Evolutionary conservation across 2,797 vertebrate genomes (phyloP), one percentile per base, ranked within the genome.

Genomic region (Fratercula arctica): DNA sequence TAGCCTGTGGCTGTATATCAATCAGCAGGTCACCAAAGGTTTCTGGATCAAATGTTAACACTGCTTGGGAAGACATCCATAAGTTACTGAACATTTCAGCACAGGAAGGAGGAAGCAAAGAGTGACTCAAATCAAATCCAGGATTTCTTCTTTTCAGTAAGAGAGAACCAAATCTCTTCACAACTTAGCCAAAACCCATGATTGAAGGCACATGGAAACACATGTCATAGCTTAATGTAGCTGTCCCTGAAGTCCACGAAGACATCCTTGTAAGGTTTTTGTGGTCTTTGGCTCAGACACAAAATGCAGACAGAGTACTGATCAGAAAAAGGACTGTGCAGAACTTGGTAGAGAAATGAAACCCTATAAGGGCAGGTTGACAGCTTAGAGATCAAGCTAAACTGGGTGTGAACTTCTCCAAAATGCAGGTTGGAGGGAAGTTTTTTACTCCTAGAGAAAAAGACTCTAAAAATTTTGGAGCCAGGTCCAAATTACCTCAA

Each of bases 31-130:
- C 72, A 92, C 46, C 59, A 92, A 69, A 93, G 24, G 51, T 94
- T 93, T 90, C 82, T 76, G 88, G 83, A 90, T 83, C 28, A 85
- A 93, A 89, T 82, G 75, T 78, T 96, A 94, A n/a, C 29, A 7
- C 46, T 92, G 39, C 61, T 89, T 73, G 26, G 37, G 66, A 80
- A 87, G 78, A 90, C 3, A 3, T 51, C 45, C 35, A 0, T 59
- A 87, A 83, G 16, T 76, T 95, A 90, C 28, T n/a, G 12, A 89
- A 63, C 31, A 73, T 87, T 93, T 95, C 74, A 87, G 56, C 83
- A 78, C 35, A 77, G 53, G 75, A 88, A 90, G 39, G 35, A 94
- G 48, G 35, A 92, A 91, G 77, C 14, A 88, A 89, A 89, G 29
- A 74, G 29, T 16, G 21, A 86, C 41, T 86, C 54, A 83, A 76